Base-by-base conservation (phyloP, 64 coral and sea anemone species). In the Platygyra sinensis region DNA sequence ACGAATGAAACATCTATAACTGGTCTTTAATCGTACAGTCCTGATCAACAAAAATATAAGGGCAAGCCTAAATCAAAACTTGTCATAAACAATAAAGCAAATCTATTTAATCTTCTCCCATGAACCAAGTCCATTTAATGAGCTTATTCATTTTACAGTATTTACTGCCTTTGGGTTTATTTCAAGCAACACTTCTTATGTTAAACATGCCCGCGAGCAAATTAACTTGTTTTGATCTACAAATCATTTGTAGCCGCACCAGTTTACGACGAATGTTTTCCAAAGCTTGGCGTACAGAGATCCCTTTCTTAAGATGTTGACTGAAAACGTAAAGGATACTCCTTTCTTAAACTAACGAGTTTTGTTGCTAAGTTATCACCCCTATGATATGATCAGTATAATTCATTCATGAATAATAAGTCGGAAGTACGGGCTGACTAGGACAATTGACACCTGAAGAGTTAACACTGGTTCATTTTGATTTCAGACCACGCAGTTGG, bases 151-250 rank as follows among this genome's bases (percentile, higher is more conserved):
- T 80, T n/a, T 24, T 60, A 67, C 0, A 69, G 22, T 69, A 49
- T 83, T 33, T 39, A 83, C 67, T 64, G 60, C 3, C 10, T 30
- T 83, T 60, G 27, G 14, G 13, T 33, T 17, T 80, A 80, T 62
- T 60, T 60, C 28, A 2, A 85, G 30, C 15, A 67, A 67, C 63
- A 52, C 36, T 28, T 50, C 63, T 69, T 69, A 65, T 38, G 7
- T 62, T 9, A 72, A 67, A 17, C n/a, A 85, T 54, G 81, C 81
- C 81, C 81, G 65, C 81, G 51, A 72, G 81, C 36, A 11, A 13
- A 57, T 12, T 57, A 50, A 51, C 36, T 85, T 85, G 81, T 85
- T 85, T 72, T 85, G 81, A 85, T 18, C 64, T 33, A 27, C 20
- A 52, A 85, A 83, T 25, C 60, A 4, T 83, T 83, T 67, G 31